A percentile compares a stretch with the other conserved stretches of the same genome.
phyloP scores from a whole-genome alignment of 2,797 vertebrate species.

The Aeoliscus strigatus region DNA sequence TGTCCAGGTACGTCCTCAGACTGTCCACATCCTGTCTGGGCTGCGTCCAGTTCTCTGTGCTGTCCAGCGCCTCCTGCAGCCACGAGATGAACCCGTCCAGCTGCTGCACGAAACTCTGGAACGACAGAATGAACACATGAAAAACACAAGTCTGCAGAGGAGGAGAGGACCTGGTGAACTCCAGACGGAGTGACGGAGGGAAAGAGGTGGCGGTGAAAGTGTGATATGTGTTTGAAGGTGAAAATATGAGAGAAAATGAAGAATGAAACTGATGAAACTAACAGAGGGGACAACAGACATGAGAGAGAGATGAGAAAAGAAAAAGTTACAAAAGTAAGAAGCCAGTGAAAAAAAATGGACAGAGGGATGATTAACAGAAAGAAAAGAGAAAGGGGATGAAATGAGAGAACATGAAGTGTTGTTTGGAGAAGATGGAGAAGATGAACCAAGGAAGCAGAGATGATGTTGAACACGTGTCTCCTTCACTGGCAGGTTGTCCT shows the following conservation, averaged over 20 bases:
- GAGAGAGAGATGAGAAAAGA: not conserved
- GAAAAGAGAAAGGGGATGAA: not conserved
- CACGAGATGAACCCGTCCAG: slow-evolving; percentile 94
- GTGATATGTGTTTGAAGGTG: too few species aligned
- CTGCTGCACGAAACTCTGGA: slow-evolving; percentile 89
- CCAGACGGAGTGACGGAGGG: too few species aligned
- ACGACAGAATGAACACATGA: slow-evolving; percentile 2
- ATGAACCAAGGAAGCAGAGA: too few species aligned
- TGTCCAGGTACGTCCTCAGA: slow-evolving; percentile 93
- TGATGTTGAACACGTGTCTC: too few species aligned
- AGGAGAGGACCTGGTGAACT: too few species aligned
- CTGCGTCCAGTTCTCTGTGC: slow-evolving; percentile 94
- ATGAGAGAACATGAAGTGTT: too few species aligned
- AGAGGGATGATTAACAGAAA: not conserved
- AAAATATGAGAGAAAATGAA: too few species aligned
- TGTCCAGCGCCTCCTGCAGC: slow-evolving; percentile 91
- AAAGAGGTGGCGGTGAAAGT: too few species aligned
- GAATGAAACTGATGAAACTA: not conserved
- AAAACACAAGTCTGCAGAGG: too few species aligned
- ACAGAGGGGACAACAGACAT: slow-evolving; percentile 14
- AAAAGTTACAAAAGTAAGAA: slow-evolving; percentile 19
- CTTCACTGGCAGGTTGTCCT: slow-evolving; percentile 25
- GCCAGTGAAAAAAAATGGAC: slow-evolving; percentile 1
- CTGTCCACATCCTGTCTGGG: slow-evolving; percentile 85
- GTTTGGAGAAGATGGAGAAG: too few species aligned